Percentiles rank a stretch among this genome's conserved stretches.
phyloP scores from a whole-genome alignment of 2,113 vertebrate genomes.

The Nipponia nippon region DNA sequence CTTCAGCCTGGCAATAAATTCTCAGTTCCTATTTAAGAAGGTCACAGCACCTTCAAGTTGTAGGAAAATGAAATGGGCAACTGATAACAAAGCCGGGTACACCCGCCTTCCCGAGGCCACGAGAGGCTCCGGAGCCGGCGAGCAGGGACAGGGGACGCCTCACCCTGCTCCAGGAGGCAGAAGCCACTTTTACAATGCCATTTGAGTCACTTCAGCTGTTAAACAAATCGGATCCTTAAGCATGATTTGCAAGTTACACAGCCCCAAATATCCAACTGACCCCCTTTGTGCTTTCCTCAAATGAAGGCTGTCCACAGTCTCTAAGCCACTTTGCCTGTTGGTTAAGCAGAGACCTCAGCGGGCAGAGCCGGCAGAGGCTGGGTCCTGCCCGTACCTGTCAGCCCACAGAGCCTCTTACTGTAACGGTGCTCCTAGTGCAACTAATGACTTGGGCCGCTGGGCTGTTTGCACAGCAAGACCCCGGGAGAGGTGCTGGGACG shows the following conservation, averaged over 20 bases:
- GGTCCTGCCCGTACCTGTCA: background rate
- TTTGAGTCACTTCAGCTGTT: background rate
- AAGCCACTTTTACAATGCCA: background rate
- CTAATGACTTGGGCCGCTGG: background rate
- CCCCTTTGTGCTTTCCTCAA: background rate
- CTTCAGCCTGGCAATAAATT: background rate
- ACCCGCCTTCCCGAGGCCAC: background rate
- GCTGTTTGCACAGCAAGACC: background rate
- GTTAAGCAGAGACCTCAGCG: background rate
- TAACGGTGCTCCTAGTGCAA: background rate
- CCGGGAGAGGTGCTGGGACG: background rate
- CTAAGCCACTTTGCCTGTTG: background rate
- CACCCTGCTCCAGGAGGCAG: background rate
- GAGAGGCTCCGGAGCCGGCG: background rate
- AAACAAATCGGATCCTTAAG: background rate
- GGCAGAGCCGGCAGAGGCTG: fast-evolving
- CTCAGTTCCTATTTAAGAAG: background rate
- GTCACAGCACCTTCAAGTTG: background rate
- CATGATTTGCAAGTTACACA: background rate
- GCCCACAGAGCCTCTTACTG: background rate
- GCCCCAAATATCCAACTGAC: background rate
- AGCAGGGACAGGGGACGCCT: background rate
- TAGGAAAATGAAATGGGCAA: background rate
- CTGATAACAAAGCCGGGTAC: background rate
- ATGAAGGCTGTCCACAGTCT: background rate